Evolutionary conservation across 1,140 invertebrate species (phyloP), one percentile per base, ranked within the genome.

Genomic region (Drosophila punjabiensis): DNA sequence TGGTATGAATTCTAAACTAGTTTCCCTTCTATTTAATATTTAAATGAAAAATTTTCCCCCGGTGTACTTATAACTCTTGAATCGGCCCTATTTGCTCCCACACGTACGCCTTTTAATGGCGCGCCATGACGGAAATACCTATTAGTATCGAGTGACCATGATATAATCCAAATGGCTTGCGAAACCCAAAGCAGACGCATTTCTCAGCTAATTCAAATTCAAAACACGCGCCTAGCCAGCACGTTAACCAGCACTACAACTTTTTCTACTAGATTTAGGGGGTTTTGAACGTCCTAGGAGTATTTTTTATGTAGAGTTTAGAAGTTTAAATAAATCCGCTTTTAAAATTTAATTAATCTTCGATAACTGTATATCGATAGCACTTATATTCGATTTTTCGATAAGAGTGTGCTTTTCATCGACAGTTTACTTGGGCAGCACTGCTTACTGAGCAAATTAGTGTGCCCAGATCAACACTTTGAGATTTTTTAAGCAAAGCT

Each of bases 81-180:
- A 62, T 65, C 79, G 55, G 55, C 62, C 70, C 59, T 67, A 56
- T 53, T 55, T 60, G 59, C 68, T 68, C 81, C 82, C 56, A 71
- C 79, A 88, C 85, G 74, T 71, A 79, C 76, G 35, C 35, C 24
- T 35, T 73, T 68, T 75, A 66, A 75, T 71, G 64, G 86, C 76
- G 65, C 62, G 53, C 66, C 86, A 89, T 88, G 86, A 88, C 86
- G 86, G 86, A 88, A 88, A 88, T 90, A 85, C 74, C 81, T 85
- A 90, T 89, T 89, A 84, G 78, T 60, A 43, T 35, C 63, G 61
- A 80, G 43, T 66, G 77, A 45, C 81, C 82, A 56, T 90, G 85
- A 88, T 90, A 90, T 88, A 89, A 88, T 85, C 81, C 37, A 58
- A 64, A 69, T 71, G 63, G 81, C 37, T 88, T 88, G 75, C 79